A percentile compares a stretch with the other conserved stretches of the same genome.
These are phyloP conservation scores for Syrphus vitripennis DNA, from an alignment of 2,888 invertebrate genomes.

Conservation along the genomic window DNA sequence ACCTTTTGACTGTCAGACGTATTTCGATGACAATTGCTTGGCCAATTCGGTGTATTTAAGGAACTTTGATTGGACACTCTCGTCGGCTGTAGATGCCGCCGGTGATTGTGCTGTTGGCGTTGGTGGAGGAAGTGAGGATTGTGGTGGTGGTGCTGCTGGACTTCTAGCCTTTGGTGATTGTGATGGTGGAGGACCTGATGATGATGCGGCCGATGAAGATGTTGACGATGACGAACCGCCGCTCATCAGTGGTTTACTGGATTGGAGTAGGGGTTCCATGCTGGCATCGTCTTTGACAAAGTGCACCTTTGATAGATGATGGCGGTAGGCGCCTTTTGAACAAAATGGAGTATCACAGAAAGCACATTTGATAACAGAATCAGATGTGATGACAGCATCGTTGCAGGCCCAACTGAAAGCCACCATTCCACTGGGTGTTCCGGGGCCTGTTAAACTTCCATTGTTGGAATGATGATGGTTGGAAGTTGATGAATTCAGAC, in stretches of 20 bases:
- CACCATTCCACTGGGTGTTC: conserved; percentile 85
- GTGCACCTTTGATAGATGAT: conserved; percentile 97
- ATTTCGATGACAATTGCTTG: conserved; percentile 98
- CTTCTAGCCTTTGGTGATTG: conserved; percentile 74
- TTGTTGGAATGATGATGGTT: conserved; percentile 73
- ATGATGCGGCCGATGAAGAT: conserved; percentile 75
- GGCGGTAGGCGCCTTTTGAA: conserved; percentile 97
- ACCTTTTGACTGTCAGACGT: conserved; percentile 85
- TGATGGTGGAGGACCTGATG: conserved; percentile 58
- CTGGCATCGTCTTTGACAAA: conserved; percentile 95
- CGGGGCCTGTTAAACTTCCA: conserved; percentile 78
- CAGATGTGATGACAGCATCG: conserved; percentile 92
- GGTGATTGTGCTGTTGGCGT: conserved; percentile 66
- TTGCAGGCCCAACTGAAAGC: conserved; percentile 98
- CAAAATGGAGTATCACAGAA: conserved; percentile 97
- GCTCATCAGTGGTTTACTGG: conserved; percentile 35
- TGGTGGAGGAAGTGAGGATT: conserved; percentile 68
- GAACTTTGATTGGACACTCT: conserved; percentile 98
- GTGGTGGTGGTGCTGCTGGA: conserved; percentile 60
- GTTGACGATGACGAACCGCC: conserved; percentile 45
- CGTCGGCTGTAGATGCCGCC: conserved; percentile 87
- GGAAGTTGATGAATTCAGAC: conserved; percentile 65
- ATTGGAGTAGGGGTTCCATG: conserved; percentile 82
- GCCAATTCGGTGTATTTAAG: conserved; percentile 99
- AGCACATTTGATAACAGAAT: conserved; percentile 96